A percentile compares a stretch with the other conserved stretches of the same genome.
These are phyloP conservation scores for Ia io DNA, from an alignment of 2,113 vertebrate species.

Conservation along the genomic window DNA sequence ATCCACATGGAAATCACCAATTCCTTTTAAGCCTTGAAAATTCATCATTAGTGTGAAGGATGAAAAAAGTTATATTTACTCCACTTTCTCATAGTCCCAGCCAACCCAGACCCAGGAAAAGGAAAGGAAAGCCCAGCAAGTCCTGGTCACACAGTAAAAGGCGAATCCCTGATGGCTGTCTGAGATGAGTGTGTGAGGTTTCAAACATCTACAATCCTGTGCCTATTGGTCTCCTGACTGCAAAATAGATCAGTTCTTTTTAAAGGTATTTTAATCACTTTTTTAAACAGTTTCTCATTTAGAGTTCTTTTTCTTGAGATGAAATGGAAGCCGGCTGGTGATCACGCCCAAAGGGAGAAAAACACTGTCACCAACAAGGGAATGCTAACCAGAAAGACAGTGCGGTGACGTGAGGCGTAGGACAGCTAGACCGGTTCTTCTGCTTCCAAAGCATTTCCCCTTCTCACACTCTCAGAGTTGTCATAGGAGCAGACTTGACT, in stretches of 20 bases:
- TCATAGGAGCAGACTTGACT: conserved; percentile 53
- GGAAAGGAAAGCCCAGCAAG: neutral
- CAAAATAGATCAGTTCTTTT: conserved; percentile 49
- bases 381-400: conserved; percentile 23
- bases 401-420: accelerated
- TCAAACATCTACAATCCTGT: conserved; percentile 38
- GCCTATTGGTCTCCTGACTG: conserved; percentile 40
- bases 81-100: conserved; percentile 20
- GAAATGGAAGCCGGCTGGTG: neutral
- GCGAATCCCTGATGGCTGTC: neutral
- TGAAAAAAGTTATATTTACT: neutral
- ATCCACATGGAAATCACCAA: neutral
- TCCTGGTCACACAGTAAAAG: neutral
- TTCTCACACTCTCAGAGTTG: neutral
- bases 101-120: neutral
- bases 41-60: neutral
- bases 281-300: neutral
- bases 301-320: conserved; percentile 18
- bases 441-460: conserved; percentile 11
- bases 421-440: accelerated
- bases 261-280: neutral
- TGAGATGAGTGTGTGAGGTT: conserved; percentile 33
- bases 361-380: neutral
- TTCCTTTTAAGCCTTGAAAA: neutral
- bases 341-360: conserved; percentile 16